Conservation (phyloP, 2,797 vertebrate genomes). For the Labeo calbasu region DNA sequence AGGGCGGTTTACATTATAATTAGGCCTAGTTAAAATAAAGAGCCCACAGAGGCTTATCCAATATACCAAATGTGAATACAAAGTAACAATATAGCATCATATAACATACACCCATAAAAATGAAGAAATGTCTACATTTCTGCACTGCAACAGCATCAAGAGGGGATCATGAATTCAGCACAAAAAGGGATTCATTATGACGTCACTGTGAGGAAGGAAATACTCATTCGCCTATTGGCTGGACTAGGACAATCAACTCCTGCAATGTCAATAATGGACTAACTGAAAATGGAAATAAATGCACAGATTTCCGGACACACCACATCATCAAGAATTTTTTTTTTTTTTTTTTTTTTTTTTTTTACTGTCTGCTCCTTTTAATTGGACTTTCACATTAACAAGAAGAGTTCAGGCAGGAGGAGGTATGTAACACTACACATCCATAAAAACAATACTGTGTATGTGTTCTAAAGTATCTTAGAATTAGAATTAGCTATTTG, state of each 20-base stretch:
- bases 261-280: not conserved
- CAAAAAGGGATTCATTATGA: constrained; percentile 42
- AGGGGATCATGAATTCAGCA: not conserved
- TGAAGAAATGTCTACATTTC: constrained; percentile 8
- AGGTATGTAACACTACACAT: constrained; percentile 24
- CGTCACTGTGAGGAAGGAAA: constrained; percentile 37
- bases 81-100: not conserved
- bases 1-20: not conserved
- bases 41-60: not conserved
- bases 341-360: not conserved
- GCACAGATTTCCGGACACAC: constrained; percentile 14
- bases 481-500: not conserved
- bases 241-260: constrained; percentile 43
- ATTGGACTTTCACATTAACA: constrained; percentile 5
- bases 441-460: not conserved
- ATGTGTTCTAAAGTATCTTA: not conserved
- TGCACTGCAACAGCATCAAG: constrained; percentile 10
- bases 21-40: not conserved
- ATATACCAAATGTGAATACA: not conserved
- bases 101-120: not conserved
- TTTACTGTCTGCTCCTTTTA: constrained; percentile 28
- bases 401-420: constrained; percentile 1
- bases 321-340: not conserved
- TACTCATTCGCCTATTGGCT: constrained; percentile 47
- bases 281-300: constrained; percentile 25